Evolutionary conservation across 2,888 invertebrate species (phyloP).

Genomic region (Dryococelus australis): DNA sequence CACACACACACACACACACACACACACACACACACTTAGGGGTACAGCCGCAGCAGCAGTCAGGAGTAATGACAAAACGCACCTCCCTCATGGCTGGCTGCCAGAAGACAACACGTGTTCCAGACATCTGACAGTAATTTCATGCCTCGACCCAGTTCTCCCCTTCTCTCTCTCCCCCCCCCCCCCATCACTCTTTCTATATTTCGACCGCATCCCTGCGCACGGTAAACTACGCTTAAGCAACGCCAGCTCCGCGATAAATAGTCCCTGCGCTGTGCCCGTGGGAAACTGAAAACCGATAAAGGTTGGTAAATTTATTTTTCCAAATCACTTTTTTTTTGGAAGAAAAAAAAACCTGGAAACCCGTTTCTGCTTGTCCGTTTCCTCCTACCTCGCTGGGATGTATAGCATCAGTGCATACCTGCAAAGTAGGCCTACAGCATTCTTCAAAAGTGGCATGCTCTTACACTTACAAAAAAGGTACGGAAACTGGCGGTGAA

Average conservation of each 20-base stretch:
- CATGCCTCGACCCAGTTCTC: not conserved
- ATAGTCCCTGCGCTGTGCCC: not conserved
- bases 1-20: no score
- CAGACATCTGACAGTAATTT: not conserved
- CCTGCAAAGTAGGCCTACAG: no score
- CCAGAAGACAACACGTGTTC: constrained; percentile 3
- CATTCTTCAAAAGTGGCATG: no score
- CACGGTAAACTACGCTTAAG: not conserved
- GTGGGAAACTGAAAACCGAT: not conserved
- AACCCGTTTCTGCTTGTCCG: not conserved
- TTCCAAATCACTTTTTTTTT: not conserved
- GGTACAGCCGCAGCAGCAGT: no score
- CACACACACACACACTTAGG: not conserved
- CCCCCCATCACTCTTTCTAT: not conserved
- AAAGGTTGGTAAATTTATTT: not conserved
- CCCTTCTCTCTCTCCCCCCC: not conserved
- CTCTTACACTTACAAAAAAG: no score
- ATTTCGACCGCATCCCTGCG: not conserved
- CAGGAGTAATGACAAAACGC: not conserved
- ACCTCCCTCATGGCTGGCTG: not conserved
- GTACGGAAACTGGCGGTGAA: no score
- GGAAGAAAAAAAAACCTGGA: not conserved
- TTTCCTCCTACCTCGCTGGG: no score
- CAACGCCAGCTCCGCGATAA: not conserved
- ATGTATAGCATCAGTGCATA: no score